Percentiles rank a stretch among this genome's conserved stretches.
Conservation (phyloP, 1,140 invertebrate genomes). For the Meloidogyne chitwoodi region DNA sequence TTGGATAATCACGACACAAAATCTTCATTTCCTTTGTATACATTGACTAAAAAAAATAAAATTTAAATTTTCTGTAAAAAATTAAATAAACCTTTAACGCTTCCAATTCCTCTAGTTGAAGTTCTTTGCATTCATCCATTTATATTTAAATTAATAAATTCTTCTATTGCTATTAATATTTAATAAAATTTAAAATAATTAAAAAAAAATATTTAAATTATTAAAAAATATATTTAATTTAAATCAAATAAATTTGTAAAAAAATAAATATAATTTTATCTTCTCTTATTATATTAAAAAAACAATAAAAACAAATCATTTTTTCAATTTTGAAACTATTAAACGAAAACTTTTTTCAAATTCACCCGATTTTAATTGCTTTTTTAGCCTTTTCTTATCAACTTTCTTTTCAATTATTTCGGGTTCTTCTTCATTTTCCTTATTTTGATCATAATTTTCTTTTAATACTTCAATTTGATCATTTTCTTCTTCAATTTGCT, state of each 20-base stretch:
- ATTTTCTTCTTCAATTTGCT: not conserved
- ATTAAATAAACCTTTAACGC: constrained; percentile 5
- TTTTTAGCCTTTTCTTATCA: not conserved
- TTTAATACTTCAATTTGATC: not conserved
- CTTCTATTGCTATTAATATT: not conserved
- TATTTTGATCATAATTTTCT: not conserved
- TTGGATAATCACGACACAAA: constrained; percentile 15
- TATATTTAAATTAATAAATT: not conserved
- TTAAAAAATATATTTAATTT: not conserved
- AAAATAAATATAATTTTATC: no score
- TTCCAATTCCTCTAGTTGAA: constrained; percentile 17
- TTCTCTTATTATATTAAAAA: no score
- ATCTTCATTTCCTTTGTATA: constrained; percentile 8
- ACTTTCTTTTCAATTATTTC: not conserved
- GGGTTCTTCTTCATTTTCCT: no score
- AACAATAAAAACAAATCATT: not conserved
- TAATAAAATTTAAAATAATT: not conserved
- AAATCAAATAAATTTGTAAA: not conserved
- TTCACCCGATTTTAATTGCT: not conserved
- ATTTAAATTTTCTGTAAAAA: not conserved
- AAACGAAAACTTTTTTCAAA: not conserved
- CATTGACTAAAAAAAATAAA: constrained; percentile 6
- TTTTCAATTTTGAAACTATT: not conserved
- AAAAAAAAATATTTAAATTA: not conserved
- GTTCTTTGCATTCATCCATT: not conserved